Evolutionary conservation across 2,797 vertebrate species (phyloP), one percentile per base, ranked within the genome.

Genomic region (Anas bahamensis): DNA sequence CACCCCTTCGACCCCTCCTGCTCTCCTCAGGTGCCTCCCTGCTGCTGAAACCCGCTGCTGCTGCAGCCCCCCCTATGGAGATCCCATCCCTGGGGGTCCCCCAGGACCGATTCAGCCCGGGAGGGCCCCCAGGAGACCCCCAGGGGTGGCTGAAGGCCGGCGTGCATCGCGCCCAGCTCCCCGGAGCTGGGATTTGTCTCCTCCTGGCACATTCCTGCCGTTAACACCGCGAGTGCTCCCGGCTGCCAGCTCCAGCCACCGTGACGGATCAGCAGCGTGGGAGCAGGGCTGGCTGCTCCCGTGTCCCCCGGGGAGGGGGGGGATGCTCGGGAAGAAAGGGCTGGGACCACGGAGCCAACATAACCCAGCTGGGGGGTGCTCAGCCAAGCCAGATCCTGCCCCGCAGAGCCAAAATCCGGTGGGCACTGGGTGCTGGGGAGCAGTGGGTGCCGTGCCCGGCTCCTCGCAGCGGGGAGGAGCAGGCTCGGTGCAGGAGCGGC

Each of bases 371-470:
- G 64, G n/a, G 22, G 5, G 33, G 35, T 6, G 64, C 52, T 31
- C 53, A 6, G 29, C 4, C 0, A 0, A 10, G 10, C 11, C n/a
- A 9, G 46, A 59, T 76, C 33, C 64, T 57, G 75, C 35, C 10
- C 33, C 0, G 1, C 6, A 10, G 37, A 39, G 39, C 42, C 1
- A 22, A 18, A n/a, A 23, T 10, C 14, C 1, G 0, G 3, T 23
- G 83, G 71, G 68, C 0, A 18, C 10, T 29, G 79, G 64, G 39
- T 41, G 23, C 56, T 8, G 80, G 37, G 82, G 39, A 52, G n/a
- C 1, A 0, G 55, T 4, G 83, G 86, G 68, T 78, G 70, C 39
- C 39, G 2, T 2, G 0, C 0, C 3, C 66, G 8, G 37, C 44
- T 37, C 8, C 63, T 17, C 0, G 1, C 60, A 41, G 60, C 1